Evolutionary conservation across 2,888 invertebrate genomes (phyloP).

Genomic region (Phoronis australis): DNA sequence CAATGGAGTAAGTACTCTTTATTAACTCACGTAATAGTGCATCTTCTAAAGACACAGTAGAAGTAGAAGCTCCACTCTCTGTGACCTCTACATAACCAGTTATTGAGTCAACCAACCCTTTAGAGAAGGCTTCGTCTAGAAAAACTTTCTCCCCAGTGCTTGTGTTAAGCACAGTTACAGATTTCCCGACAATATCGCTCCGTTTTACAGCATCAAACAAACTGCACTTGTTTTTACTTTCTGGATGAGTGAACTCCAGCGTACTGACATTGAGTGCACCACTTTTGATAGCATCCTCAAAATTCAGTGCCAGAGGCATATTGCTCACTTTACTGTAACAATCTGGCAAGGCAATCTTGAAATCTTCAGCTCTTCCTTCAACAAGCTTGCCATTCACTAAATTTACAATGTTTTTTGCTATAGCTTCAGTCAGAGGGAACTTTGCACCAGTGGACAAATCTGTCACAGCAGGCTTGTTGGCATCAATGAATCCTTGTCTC

Average conservation of each 20-base stretch:
- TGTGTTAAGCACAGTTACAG: conserved; percentile 39
- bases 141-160: conserved; percentile 31
- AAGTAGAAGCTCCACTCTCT: conserved; percentile 12
- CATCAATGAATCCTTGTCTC: conserved; percentile 29
- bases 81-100: conserved; percentile 56
- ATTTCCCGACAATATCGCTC: conserved; percentile 34
- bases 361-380: conserved; percentile 61
- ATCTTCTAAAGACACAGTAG: background rate
- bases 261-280: conserved; percentile 27
- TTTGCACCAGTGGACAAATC: conserved; percentile 58
- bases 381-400: conserved; percentile 64
- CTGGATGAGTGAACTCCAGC: conserved; percentile 62
- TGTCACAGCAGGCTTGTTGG: conserved; percentile 55
- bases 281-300: conserved; percentile 33
- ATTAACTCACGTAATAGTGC: too few species aligned
- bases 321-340: background rate
- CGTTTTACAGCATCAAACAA: conserved; percentile 71
- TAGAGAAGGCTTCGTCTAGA: conserved; percentile 56
- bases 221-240: conserved; percentile 72
- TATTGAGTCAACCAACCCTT: conserved; percentile 72
- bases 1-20: too few species aligned
- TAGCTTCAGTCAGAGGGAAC: conserved; percentile 63
- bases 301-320: conserved; percentile 40
- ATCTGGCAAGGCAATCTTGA: background rate
- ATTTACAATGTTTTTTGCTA: conserved; percentile 29